Evolutionary conservation across 2,113 vertebrate species (phyloP).

Genomic region (Microtus pennsylvanicus): DNA sequence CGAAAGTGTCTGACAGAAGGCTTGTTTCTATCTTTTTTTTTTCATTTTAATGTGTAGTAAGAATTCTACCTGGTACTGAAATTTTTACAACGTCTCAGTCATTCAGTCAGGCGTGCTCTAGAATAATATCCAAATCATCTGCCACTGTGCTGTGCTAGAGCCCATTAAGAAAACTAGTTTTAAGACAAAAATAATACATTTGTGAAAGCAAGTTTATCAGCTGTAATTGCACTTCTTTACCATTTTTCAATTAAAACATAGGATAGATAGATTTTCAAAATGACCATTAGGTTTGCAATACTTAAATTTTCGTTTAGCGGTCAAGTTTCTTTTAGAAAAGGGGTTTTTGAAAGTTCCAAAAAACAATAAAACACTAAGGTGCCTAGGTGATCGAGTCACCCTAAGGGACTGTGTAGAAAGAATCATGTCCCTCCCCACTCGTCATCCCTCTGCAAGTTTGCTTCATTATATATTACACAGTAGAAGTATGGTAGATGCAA

Average conservation of each 20-base stretch:
- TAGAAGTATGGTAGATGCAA: not conserved
- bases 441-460: not conserved
- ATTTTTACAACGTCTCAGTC: constrained; percentile 56
- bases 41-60: not conserved
- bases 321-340: not conserved
- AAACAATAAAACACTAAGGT: not conserved
- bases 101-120: not conserved
- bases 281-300: not conserved
- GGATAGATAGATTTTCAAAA: constrained; percentile 2
- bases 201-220: not conserved
- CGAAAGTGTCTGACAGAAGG: constrained; percentile 32
- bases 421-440: not conserved
- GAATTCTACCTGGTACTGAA: constrained; percentile 36
- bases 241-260: constrained; percentile 50
- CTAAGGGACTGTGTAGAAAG: not conserved
- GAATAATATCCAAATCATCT: not conserved
- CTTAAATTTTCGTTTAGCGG: constrained; percentile 45
- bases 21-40: constrained; percentile 46
- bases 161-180: constrained; percentile 34
- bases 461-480: not conserved
- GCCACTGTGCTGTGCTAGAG: not conserved
- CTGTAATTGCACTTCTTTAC: not conserved
- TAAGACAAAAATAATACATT: constrained; percentile 48
- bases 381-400: not conserved
- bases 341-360: not conserved